These are phyloP conservation scores for Drosophila trichaetosa DNA, from an alignment of 2,888 invertebrate genomes.

Conservation along the genomic window DNA sequence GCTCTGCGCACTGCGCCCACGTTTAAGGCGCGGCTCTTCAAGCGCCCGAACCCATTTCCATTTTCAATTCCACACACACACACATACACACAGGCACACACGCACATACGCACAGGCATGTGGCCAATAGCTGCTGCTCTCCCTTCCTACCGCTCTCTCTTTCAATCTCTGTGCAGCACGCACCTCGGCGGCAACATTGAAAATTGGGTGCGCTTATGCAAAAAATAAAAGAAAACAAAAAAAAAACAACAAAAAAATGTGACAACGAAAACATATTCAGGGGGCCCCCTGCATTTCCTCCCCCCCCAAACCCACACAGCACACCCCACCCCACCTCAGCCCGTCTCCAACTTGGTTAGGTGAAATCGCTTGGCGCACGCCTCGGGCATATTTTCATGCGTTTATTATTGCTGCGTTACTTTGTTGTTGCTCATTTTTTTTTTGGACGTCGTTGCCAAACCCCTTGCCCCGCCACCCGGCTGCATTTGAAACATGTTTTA, in stretches of 20 bases:
- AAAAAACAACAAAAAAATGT: conserved; percentile 42
- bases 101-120: conserved; percentile 72
- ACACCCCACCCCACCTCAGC: not conserved
- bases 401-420: conserved; percentile 68
- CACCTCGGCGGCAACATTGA: conserved; percentile 56
- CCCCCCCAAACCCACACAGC: not conserved
- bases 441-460: conserved; percentile 49
- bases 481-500: conserved; percentile 80
- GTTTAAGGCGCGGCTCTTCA: conserved; percentile 65
- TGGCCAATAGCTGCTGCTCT: conserved; percentile 45
- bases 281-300: conserved; percentile 22
- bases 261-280: conserved; percentile 56
- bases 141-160: conserved; percentile 7
- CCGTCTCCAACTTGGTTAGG: conserved; percentile 38
- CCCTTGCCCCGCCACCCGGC: conserved; percentile 7
- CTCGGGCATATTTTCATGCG: conserved; percentile 78
- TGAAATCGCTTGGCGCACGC: conserved; percentile 81
- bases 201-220: conserved; percentile 79
- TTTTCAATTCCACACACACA: conserved; percentile 37
- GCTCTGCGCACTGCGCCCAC: conserved; percentile 57
- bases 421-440: conserved; percentile 11
- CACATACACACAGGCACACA: not conserved
- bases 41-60: conserved; percentile 59
- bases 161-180: conserved; percentile 40
- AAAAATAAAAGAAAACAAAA: conserved; percentile 14